These are phyloP conservation scores for Pseudomugil gertrudae DNA, from an alignment of 2,797 vertebrate genomes.

Conservation along the genomic window DNA sequence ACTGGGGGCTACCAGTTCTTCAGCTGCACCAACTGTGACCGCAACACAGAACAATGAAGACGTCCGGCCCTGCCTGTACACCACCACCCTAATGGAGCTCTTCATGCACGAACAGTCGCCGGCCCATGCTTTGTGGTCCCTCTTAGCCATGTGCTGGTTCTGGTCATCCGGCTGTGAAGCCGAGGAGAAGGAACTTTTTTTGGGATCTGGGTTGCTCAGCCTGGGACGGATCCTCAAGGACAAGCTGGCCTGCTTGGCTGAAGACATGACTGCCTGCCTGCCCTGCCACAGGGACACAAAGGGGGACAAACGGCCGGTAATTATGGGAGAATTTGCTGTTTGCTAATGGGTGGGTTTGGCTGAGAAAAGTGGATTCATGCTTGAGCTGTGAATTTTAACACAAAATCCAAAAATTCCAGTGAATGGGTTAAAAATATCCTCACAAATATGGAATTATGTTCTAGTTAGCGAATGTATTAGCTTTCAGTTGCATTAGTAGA, in stretches of 20 bases:
- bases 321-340: constrained; percentile 7
- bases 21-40: constrained; percentile 15
- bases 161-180: constrained; percentile 58
- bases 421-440: constrained; percentile 25
- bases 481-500: constrained; percentile 13
- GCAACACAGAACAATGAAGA: constrained; percentile 26
- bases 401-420: constrained; percentile 33
- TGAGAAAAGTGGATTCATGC: constrained; percentile 14
- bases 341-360: constrained; percentile 11
- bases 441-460: constrained; percentile 1
- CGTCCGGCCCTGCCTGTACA: constrained; percentile 60
- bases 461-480: background rate
- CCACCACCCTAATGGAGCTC: constrained; percentile 65
- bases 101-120: constrained; percentile 66
- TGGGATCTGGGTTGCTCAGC: constrained; percentile 69
- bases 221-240: constrained; percentile 67
- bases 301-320: constrained; percentile 70
- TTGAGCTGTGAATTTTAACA: constrained; percentile 34
- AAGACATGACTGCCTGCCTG: constrained; percentile 67
- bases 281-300: constrained; percentile 62
- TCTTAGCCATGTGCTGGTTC: constrained; percentile 76
- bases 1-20: background rate
- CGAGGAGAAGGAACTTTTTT: constrained; percentile 65
- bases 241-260: constrained; percentile 63
- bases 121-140: constrained; percentile 60